Percentiles rank a stretch among this genome's conserved stretches.
These are phyloP conservation scores for Lathamus discolor DNA, from an alignment of 2,113 vertebrate species.

Conservation along the genomic window DNA sequence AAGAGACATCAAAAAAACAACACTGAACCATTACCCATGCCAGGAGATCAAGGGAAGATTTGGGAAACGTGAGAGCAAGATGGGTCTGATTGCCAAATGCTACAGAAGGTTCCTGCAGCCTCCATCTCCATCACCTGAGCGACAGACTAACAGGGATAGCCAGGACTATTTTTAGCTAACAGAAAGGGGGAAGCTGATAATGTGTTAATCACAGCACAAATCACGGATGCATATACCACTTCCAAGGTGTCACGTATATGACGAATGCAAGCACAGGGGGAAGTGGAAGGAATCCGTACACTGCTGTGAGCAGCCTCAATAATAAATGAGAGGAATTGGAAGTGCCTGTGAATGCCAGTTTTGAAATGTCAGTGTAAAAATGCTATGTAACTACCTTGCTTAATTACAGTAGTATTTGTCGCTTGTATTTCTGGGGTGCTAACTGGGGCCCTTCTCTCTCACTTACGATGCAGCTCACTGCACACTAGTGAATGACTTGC, in stretches of 20 bases:
- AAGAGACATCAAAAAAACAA: slow-evolving; percentile 7
- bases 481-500: background rate
- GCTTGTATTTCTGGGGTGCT: background rate
- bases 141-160: slow-evolving; percentile 64
- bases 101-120: slow-evolving; percentile 63
- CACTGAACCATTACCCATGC: background rate
- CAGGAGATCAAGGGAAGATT: slow-evolving; percentile 22
- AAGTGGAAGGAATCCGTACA: slow-evolving; percentile 59
- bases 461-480: rapidly evolving
- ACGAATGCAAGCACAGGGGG: slow-evolving; percentile 68
- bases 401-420: background rate
- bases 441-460: background rate
- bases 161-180: slow-evolving; percentile 66
- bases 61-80: background rate
- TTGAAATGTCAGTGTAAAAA: slow-evolving; percentile 33
- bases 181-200: slow-evolving; percentile 62
- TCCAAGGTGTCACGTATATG: slow-evolving; percentile 63
- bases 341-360: slow-evolving; percentile 28
- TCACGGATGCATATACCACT: slow-evolving; percentile 38
- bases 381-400: background rate
- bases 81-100: slow-evolving; percentile 46
- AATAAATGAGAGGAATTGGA: slow-evolving; percentile 62
- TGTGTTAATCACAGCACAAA: slow-evolving; percentile 69
- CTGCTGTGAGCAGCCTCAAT: slow-evolving; percentile 62
- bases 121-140: slow-evolving; percentile 63